Percentiles rank a stretch among this genome's conserved stretches.
Conservation (phyloP, 2,888 invertebrate genomes). For the Acanthosepion lycidas region DNA sequence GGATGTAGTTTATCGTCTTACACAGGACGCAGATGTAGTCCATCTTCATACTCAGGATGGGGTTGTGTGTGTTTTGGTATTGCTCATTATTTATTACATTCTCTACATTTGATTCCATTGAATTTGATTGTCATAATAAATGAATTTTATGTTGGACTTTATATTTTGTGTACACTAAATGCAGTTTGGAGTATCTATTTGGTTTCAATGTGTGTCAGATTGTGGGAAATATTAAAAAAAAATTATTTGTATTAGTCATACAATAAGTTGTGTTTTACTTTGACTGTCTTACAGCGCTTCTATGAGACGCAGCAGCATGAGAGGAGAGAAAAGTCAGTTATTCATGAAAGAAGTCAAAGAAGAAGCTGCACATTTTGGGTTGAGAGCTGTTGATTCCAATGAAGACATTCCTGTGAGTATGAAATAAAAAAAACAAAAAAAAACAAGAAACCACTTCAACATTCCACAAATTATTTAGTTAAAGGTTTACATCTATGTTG, state of each 20-base stretch:
- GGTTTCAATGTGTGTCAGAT: too few relatives aligned
- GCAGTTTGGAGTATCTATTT: too few relatives aligned
- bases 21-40: too few relatives aligned
- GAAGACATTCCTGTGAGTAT: conserved; percentile 35
- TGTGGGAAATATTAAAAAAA: neutral
- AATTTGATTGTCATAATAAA: neutral
- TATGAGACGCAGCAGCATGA: conserved; percentile 91
- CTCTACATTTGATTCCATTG: too few relatives aligned
- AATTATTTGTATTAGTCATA: too few relatives aligned
- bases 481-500: neutral
- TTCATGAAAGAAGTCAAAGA: conserved; percentile 95
- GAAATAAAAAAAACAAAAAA: neutral
- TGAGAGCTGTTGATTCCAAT: neutral
- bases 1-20: too few relatives aligned
- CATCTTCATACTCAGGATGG: too few relatives aligned
- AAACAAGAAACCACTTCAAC: too few relatives aligned
- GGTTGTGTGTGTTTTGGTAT: too few relatives aligned
- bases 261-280: neutral
- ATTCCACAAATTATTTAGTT: neutral
- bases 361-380: conserved; percentile 80
- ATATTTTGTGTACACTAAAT: too few relatives aligned
- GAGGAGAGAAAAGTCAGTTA: conserved; percentile 94
- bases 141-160: too few relatives aligned
- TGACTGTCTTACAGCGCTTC: conserved; percentile 82
- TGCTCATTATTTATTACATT: too few relatives aligned